Conservation (phyloP, 1,140 invertebrate genomes). For the Schlechtendalia chinensis region DNA sequence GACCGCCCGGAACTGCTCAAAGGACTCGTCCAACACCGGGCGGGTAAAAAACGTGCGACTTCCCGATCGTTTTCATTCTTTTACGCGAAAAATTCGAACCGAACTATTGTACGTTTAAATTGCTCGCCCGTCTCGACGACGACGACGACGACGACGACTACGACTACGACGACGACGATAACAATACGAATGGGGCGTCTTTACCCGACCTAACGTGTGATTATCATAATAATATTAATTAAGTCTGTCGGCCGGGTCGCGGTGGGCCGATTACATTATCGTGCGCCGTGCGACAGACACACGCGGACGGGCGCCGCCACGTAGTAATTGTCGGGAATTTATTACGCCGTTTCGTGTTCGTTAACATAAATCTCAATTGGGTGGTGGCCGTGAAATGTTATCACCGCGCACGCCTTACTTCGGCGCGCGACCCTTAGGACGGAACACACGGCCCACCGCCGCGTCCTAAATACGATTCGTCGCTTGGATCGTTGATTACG, state of each 20-base stretch:
- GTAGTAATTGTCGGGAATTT: slow-evolving; percentile 23
- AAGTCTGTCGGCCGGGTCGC: not conserved
- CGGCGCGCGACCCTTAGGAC: too few relatives aligned
- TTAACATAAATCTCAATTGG: slow-evolving; percentile 16
- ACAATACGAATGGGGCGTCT: slow-evolving; percentile 1
- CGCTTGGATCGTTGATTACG: too few relatives aligned
- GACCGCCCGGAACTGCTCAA: not conserved
- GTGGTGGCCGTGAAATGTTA: not conserved
- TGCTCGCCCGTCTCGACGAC: too few relatives aligned
- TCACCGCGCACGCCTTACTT: too few relatives aligned
- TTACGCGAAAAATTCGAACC: too few relatives aligned
- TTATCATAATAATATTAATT: slow-evolving; percentile 33
- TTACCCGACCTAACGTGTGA: not conserved
- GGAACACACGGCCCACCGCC: too few relatives aligned
- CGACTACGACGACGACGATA: not conserved
- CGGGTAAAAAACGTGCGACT: not conserved
- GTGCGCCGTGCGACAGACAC: not conserved
- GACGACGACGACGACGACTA: too few relatives aligned
- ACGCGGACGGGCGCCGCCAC: not conserved
- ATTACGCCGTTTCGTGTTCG: not conserved
- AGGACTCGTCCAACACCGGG: not conserved
- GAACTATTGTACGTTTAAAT: too few relatives aligned
- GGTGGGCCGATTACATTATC: slow-evolving; percentile 16
- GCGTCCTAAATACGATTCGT: too few relatives aligned
- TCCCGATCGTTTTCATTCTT: slow-evolving; percentile 3